These are phyloP conservation scores for Papilio xuthus DNA, from an alignment of 1,140 invertebrate species.

Conservation along the genomic window DNA sequence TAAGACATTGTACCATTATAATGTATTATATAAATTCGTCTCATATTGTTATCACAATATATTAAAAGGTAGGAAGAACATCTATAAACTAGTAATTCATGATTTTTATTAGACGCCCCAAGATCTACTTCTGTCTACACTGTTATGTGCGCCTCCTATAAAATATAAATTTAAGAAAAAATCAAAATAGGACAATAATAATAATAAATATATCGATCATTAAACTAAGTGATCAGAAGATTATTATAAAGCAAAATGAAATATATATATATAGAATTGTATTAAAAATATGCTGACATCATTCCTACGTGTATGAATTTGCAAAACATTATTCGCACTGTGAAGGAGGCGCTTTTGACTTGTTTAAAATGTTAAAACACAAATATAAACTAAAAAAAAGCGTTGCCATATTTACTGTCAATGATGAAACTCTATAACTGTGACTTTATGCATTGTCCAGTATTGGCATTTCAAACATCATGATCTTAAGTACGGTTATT, in stretches of 20 bases:
- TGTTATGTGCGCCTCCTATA: conserved; percentile 33
- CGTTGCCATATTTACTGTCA: conserved; percentile 19
- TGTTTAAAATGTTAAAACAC: background rate
- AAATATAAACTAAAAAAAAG: conserved; percentile 6
- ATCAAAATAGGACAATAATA: conserved; percentile 35
- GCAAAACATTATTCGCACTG: background rate
- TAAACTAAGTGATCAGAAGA: conserved; percentile 2
- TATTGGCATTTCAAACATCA: background rate
- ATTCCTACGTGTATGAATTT: background rate
- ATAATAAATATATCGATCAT: background rate
- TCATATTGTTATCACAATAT: conserved; percentile 4
- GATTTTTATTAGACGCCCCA: conserved; percentile 24
- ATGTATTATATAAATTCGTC: conserved; percentile 33
- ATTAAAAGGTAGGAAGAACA: conserved; percentile 7
- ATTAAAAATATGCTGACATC: background rate
- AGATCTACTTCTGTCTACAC: background rate
- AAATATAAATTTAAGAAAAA: conserved; percentile 13
- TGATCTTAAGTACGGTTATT: background rate
- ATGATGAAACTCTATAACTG: background rate
- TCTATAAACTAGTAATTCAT: conserved; percentile 1
- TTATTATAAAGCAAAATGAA: background rate
- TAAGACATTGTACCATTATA: conserved; percentile 39
- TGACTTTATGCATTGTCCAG: background rate
- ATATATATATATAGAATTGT: background rate
- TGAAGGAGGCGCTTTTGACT: conserved; percentile 25